Evolutionary conservation across 2,113 vertebrate genomes (phyloP), one percentile per base, ranked within the genome.

Genomic region (Clarias macrocephalus): DNA sequence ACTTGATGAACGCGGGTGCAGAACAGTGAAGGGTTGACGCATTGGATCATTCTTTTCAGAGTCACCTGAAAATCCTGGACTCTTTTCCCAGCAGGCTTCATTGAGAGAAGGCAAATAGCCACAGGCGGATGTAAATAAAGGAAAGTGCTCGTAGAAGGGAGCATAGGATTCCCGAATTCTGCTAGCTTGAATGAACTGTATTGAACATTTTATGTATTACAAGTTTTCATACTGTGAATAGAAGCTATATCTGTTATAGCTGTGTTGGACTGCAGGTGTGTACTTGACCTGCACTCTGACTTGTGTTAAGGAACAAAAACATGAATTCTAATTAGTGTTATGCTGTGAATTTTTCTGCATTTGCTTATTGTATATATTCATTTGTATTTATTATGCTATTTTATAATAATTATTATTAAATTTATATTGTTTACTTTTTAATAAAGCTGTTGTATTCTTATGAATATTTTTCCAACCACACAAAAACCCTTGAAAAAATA

Each of bases 341-440:
- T 48, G 23, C 12, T 23, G 21, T 19, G 15, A 42, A 48, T 33
- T 56, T 79, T 5, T 25, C 25, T n/a, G 12, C 25, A 60, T 81
- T 28, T 5, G 15, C 12, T 13, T 16, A 9, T 56, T 79, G 28
- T 79, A 57, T 28, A 19, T 57, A 16, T 15, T 57, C 7, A 4
- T 80, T 10, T 80, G 77, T 62, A 81, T 62, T 42, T 81, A 81
- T 62, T 15, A 25, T 81, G 57, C 11, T 25, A 42, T 62, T 81
- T 1, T 16, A 62, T 42, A 6, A 42, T 42, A 8, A 48, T 48
- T 7, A 48, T 48, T 9, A 57, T 19, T 0, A 15, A 9, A 57
- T 56, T 80, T 57, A 0, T 30, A 79, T 28, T 77, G 5, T 77
- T 56, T 10, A 3, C 4, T 12, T 30, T 59, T 19, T 19, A 77